Base-by-base conservation (phyloP, 2,113 vertebrate species). In the Gulo gulo region DNA sequence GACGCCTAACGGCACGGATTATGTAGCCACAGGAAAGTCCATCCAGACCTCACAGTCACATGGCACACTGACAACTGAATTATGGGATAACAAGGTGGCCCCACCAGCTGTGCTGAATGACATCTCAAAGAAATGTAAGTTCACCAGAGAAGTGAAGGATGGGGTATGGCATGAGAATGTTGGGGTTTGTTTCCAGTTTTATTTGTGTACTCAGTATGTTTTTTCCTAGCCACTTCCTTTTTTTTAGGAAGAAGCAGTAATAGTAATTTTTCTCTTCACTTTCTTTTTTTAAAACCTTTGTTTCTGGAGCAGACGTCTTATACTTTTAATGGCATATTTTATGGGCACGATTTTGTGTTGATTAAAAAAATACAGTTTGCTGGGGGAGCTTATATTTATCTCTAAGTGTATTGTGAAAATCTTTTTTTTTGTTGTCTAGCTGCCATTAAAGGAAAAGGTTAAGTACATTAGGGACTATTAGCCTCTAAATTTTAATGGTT, bases 1-100 rank as follows among this genome's bases (percentile, higher is more conserved):
- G 14, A 88, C 98, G 21, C 85, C 99, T 34, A 98, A 98, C 94
- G 95, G 98, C 61, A 97, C 99, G 5, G 99, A 99, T 86, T 99
- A 99, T 79, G 91, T 98, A 20, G 97, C 98, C 57, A 10, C 99
- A 96, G 98, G 99, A 88, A 99, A 99, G 88, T 96, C 98, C 83
- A 97, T 99, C 34, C 98, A 99, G 55, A 98, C 98, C 3, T 89
- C 98, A 1, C 99, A 99, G 93, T 74, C 99, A 2, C 99, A 99
- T 97, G 99, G 98, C 57, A 98, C 99, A 78, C 98, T 99, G 39
- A 99, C 99, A 90, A 98, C 99, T 34, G 99, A 99, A 61, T 97
- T 99, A 7, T 99, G 99, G 99, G 99, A 99, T 97, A 99, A 99
- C 98, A 99, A 99, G 98, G 99, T 99, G 87, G 98, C 99, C 8